These are phyloP conservation scores for Acropora tenuis DNA, from an alignment of 64 coral and sea anemone species.

Conservation along the genomic window DNA sequence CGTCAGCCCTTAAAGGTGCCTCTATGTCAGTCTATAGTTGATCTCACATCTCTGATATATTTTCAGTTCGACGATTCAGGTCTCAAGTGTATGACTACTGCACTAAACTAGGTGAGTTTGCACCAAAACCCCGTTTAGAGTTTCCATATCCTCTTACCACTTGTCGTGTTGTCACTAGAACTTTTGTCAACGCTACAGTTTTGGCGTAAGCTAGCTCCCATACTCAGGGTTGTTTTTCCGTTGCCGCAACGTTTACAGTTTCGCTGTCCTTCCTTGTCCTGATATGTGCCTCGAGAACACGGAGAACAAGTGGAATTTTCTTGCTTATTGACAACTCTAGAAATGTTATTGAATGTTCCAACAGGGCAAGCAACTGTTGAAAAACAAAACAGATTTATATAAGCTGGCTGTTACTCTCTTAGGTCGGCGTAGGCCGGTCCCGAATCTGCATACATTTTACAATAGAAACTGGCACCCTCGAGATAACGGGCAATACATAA, in stretches of 20 bases:
- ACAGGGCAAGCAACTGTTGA: conserved; percentile 35
- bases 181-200: too few species aligned
- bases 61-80: too few species aligned
- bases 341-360: conserved; percentile 23
- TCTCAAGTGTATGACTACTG: too few species aligned
- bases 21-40: too few species aligned
- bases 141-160: too few species aligned
- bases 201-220: neutral
- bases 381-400: neutral
- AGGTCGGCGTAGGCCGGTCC: neutral
- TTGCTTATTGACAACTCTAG: neutral
- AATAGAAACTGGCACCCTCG: neutral
- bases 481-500: too few species aligned
- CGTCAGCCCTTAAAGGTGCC: too few species aligned
- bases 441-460: neutral
- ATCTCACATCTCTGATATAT: too few species aligned
- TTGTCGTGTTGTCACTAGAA: too few species aligned
- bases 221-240: conserved; percentile 7
- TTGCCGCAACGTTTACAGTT: conserved; percentile 13
- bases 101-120: too few species aligned
- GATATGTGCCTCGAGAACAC: conserved; percentile 33
- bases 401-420: too few species aligned
- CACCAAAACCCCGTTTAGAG: too few species aligned
- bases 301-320: conserved; percentile 5
- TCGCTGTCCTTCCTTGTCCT: conserved; percentile 1